These are phyloP conservation scores for Dreissena polymorpha DNA, from an alignment of 1,140 invertebrate genomes.

Conservation along the genomic window DNA sequence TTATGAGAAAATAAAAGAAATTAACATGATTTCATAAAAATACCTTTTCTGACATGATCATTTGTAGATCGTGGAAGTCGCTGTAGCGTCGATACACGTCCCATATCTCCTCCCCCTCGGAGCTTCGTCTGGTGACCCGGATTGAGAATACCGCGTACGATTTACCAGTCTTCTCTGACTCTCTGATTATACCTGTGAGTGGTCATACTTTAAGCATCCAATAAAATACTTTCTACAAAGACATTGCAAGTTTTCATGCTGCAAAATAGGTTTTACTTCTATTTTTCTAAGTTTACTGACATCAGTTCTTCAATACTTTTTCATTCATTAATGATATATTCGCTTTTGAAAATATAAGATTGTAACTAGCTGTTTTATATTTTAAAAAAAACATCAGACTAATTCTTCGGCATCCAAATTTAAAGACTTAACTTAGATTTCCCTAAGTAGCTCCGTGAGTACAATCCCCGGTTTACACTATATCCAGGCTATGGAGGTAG, in stretches of 20 bases:
- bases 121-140: conserved; percentile 85
- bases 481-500: neutral
- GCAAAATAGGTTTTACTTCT: too few relatives aligned
- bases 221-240: neutral
- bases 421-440: too few relatives aligned
- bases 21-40: conserved; percentile 77
- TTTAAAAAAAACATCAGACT: too few relatives aligned
- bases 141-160: conserved; percentile 95
- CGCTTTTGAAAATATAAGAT: too few relatives aligned
- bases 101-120: conserved; percentile 84
- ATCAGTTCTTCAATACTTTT: neutral
- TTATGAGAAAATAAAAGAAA: too few relatives aligned
- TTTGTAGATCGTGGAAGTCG: conserved; percentile 92
- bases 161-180: conserved; percentile 81
- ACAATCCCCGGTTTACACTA: too few relatives aligned
- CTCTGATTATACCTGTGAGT: conserved; percentile 72
- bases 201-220: neutral
- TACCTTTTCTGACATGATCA: conserved; percentile 83
- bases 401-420: too few relatives aligned
- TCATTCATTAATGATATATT: neutral
- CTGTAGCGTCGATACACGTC: conserved; percentile 87
- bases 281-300: too few relatives aligned
- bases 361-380: too few relatives aligned
- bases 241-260: neutral
- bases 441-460: too few relatives aligned